phyloP scores from a whole-genome alignment of 2,888 invertebrate species.

The Ptychoptera contaminata region DNA sequence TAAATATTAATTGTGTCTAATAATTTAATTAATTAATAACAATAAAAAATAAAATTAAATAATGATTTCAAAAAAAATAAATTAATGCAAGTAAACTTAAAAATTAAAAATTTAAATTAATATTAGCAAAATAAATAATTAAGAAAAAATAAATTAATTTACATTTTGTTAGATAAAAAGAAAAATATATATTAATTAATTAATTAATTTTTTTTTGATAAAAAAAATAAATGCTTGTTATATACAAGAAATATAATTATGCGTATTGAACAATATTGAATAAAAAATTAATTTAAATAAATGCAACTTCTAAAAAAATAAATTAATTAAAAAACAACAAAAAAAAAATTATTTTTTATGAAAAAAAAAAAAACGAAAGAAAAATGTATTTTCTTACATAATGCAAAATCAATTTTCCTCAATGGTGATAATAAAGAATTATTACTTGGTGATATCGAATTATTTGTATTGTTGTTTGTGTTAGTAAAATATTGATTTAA shows the following conservation, averaged over 20 bases:
- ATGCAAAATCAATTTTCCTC: conserved; percentile 68
- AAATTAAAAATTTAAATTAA: no score
- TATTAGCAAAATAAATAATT: no score
- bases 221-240: not conserved
- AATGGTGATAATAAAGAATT: conserved; percentile 34
- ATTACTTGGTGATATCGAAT: conserved; percentile 14
- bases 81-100: no score
- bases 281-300: conserved; percentile 5
- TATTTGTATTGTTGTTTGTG: conserved; percentile 29
- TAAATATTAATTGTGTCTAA: no score
- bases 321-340: conserved; percentile 1
- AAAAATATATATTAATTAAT: no score
- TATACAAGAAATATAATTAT: not conserved
- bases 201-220: no score
- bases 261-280: not conserved
- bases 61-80: no score
- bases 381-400: no score
- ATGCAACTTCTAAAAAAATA: conserved; percentile 4
- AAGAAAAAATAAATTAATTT: no score
- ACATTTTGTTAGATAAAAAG: no score
- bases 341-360: conserved; percentile 1
- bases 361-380: conserved; percentile 3
- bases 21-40: no score
- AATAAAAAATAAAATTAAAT: no score
- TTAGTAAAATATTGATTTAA: not conserved